Conservation (phyloP, 1,140 invertebrate species). For the Phenacoccus solenopsis region DNA sequence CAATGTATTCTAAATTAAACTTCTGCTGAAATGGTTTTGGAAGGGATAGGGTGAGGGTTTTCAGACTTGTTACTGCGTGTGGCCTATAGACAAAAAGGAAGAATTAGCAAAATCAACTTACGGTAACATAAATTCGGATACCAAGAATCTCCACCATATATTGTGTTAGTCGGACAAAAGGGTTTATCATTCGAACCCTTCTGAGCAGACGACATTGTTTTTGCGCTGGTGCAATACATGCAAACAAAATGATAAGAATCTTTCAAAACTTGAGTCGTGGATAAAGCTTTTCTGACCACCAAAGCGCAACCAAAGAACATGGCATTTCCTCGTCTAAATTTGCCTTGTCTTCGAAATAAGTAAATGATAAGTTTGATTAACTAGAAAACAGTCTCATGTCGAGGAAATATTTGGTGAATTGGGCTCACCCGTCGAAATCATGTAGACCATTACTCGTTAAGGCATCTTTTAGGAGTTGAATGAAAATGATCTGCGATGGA, state of each 20-base stretch:
- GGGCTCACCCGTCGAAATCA: background rate
- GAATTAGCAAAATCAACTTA: too few species aligned
- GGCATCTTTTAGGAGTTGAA: background rate
- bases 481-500: background rate
- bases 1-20: too few species aligned
- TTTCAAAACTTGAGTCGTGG: background rate
- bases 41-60: too few species aligned
- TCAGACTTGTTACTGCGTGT: too few species aligned
- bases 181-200: background rate
- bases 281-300: background rate
- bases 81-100: too few species aligned
- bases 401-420: background rate
- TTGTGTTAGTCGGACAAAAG: background rate
- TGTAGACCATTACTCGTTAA: background rate
- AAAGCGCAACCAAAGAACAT: background rate
- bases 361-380: too few species aligned
- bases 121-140: background rate
- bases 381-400: too few species aligned
- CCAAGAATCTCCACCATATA: background rate
- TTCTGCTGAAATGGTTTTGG: too few species aligned
- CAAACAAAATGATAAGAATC: background rate
- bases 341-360: background rate
- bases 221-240: background rate
- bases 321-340: background rate
- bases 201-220: background rate